Evolutionary conservation across 2,113 vertebrate genomes (phyloP), one percentile per base, ranked within the genome.

Genomic region (Chinchilla lanigera): DNA sequence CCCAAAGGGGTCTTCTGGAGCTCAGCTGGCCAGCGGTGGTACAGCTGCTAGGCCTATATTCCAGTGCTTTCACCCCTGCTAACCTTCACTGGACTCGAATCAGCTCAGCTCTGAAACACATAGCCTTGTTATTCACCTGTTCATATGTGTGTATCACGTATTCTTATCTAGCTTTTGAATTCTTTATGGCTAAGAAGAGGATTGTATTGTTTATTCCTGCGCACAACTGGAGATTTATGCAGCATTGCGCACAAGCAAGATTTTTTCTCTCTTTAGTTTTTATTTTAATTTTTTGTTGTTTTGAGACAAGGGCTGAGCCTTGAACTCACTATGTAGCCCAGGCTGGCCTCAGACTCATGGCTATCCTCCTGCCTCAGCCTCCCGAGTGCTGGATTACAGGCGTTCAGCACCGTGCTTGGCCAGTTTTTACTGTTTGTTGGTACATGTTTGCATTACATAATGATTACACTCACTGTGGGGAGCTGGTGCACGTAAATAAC

Each of bases 131-230:
- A 84, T 24, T 61, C n/a, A 81, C 8, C 12, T 67, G 67, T 71
- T 94, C n/a, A 54, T 35, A 38, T 47, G 35, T 87, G 7, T 35
- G 38, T 35, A 63, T 61, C 38, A 38, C 75, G 12, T 80, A 82
- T 86, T 78, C 5, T 95, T 13, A 56, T 60, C 28, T n/a, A 73
- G n/a, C 50, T n/a, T 87, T 93, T 69, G 33, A n/a, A 63, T 96
- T 80, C 52, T 60, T 63, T 63, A 17, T 69, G 30, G 52, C 19
- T 92, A 94, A 93, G 9, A 61, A 65, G 93, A 47, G 61, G 28
- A 33, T 33, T 54, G 8, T 85, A 35, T 85, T 56, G 81, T 78
- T 73, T 30, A n/a, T n/a, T 14, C 33, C 14, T 63, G 10, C 12
- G 44, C 24, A 38, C 52, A 60, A 13, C 0, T 65, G 47, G 24